Evolutionary conservation across 30 jellyfish, hydroid and myxozoan genomes (phyloP).

Genomic region (Catostylus mosaicus): DNA sequence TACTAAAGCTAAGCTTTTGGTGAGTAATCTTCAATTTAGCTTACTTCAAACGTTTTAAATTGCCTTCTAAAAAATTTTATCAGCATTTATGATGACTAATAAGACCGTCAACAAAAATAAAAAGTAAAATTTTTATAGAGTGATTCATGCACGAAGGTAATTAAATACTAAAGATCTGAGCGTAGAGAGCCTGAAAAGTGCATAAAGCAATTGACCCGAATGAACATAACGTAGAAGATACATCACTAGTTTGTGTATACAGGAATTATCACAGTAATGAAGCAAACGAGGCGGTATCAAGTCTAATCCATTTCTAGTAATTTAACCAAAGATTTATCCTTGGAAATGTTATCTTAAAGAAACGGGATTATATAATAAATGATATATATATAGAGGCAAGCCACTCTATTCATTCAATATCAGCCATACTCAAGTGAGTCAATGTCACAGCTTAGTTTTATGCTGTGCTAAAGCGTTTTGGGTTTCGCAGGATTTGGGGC

Average conservation of each 20-base stretch:
- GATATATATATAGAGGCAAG: neutral
- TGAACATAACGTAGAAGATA: neutral
- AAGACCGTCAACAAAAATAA: too few species aligned
- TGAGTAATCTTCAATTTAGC: too few species aligned
- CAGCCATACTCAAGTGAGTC: too few species aligned
- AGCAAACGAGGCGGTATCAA: neutral
- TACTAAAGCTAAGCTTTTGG: too few species aligned
- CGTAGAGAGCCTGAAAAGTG: neutral
- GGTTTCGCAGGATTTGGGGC: too few species aligned
- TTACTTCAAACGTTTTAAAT: too few species aligned
- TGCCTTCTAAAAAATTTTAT: too few species aligned
- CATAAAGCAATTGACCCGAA: neutral
- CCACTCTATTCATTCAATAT: too few species aligned
- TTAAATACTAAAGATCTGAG: neutral
- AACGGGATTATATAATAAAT: neutral
- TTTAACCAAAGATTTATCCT: neutral
- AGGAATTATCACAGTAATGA: slow-evolving; percentile 8
- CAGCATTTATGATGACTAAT: too few species aligned
- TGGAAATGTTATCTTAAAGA: neutral
- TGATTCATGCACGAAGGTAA: neutral
- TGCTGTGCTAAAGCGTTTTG: too few species aligned
- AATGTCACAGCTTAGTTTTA: too few species aligned
- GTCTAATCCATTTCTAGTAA: neutral
- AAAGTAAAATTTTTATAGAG: neutral
- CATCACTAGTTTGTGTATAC: neutral